Evolutionary conservation across 2,888 invertebrate species (phyloP), one percentile per base, ranked within the genome.

Genomic region (Apoda limacodes): DNA sequence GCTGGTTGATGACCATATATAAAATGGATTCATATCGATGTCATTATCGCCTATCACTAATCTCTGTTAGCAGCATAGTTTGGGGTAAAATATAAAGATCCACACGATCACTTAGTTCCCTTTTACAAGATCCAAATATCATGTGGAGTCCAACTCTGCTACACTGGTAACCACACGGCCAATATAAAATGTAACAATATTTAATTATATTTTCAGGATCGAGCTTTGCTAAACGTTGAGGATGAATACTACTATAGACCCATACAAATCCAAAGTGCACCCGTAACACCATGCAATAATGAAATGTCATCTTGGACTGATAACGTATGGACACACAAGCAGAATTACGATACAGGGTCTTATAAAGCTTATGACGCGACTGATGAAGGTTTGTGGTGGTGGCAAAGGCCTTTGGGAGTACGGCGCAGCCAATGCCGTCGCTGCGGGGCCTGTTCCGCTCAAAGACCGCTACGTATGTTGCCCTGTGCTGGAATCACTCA

Each of bases 271-370:
- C 63, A 62, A 37, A 78, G 76, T 42, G 78, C 76, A 3, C 78
- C 78, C 9, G 74, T 75, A 3, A 78, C 78, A 7, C 78, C 78
- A n/a, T 71, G 76, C 48, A 76, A 78, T 35, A 71, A 66, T 45
- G 75, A 69, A 40, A 55, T 60, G 28, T 61, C 71, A 2, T 62
- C 62, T 3, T 74, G 74, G 74, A 65, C 71, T 2, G 66, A 62
- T 24, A 51, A 55, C 36, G 47, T 54, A 15, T 55, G 63, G 51
- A 55, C 59, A 37, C 61, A 60, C 33, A 54, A 55, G 40, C n/a
- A n/a, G n/a, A 49, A 48, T 40, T 56, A 56, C 43, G 46, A 17
- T 7, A 6, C 7, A 5, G 17, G 17, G 17, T 17, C 49, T 10
- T 44, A 51, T 13, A 45, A 52, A n/a, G 45, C 50, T 22, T 52